Evolutionary conservation across 1,140 invertebrate genomes (phyloP), one percentile per base, ranked within the genome.

Genomic region (Euglossa dilemma): DNA sequence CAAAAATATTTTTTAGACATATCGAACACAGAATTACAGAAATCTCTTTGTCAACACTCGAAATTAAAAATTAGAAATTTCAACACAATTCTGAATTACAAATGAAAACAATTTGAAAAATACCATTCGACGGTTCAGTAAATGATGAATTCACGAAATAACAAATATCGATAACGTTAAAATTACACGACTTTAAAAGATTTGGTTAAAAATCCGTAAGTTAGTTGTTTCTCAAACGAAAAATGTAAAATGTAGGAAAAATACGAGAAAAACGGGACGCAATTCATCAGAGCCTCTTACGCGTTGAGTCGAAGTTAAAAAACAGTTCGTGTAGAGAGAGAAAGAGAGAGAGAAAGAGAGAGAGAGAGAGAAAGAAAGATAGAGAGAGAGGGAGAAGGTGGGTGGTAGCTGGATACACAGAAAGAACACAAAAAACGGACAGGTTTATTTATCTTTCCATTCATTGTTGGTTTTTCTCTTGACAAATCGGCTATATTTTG

Each of bases 401-500:
- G 63, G 54, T 72, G 20, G 77, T 80, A 66, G 70, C 52, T 57
- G 87, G 83, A 89, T 71, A 87, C 47, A 89, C 61, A 89, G 80
- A 90, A 87, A 90, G 84, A 89, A 89, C 87, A 90, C 86, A 91
- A 92, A 92, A 92, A 91, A 87, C 78, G 87, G 87, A 85, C 79
- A 91, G 85, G 85, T 92, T 92, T 91, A 91, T 92, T 92, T 90
- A 80, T 88, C 83, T 87, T 88, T 90, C 74, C 84, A 87, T 88
- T 84, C 73, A 72, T 82, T 87, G 76, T 76, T 66, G 78, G 67
- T 82, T 64, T 85, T 83, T 76, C 85, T 88, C 67, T 87, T 87
- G 83, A 91, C 87, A 91, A 91, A 89, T 89, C 75, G 75, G 70
- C 86, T 89, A 85, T 87, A 87, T 85, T 69, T 76, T 71, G 74